These are phyloP conservation scores for Melospiza melodia DNA, from an alignment of 2,113 vertebrate genomes.

Conservation along the genomic window DNA sequence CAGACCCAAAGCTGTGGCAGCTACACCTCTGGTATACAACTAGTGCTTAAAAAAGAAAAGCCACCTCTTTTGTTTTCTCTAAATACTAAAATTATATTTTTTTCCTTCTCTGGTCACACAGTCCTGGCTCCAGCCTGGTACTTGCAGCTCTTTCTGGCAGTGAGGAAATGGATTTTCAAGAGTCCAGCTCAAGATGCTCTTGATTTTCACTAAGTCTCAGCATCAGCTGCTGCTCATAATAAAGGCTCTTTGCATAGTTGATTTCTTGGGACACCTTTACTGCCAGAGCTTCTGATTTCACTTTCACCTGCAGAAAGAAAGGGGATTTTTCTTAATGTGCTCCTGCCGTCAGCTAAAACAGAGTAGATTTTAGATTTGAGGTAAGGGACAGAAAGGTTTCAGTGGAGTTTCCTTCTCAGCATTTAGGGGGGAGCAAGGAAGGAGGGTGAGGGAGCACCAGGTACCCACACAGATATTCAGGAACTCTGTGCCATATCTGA, in stretches of 20 bases:
- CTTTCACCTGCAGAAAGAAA: conserved; percentile 84
- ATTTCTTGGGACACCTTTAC: conserved; percentile 95
- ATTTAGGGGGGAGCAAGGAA: not conserved
- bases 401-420: too few relatives aligned
- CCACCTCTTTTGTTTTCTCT: conserved; percentile 18
- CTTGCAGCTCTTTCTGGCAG: not conserved
- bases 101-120: not conserved
- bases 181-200: conserved; percentile 87
- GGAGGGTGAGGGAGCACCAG: not conserved
- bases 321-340: not conserved
- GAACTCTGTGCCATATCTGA: not conserved
- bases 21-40: conserved; percentile 41
- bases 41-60: conserved; percentile 1
- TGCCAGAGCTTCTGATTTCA: conserved; percentile 90
- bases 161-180: conserved; percentile 70
- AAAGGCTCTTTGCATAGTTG: conserved; percentile 99
- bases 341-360: not conserved
- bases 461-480: not conserved
- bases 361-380: not conserved
- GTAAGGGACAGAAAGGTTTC: not conserved
- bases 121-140: not conserved
- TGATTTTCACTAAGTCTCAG: conserved; percentile 84
- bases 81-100: not conserved
- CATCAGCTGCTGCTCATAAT: conserved; percentile 98
- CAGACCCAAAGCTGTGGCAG: conserved; percentile 52